Evolutionary conservation across 2,888 invertebrate species (phyloP).

Genomic region (Drosophila leonis): DNA sequence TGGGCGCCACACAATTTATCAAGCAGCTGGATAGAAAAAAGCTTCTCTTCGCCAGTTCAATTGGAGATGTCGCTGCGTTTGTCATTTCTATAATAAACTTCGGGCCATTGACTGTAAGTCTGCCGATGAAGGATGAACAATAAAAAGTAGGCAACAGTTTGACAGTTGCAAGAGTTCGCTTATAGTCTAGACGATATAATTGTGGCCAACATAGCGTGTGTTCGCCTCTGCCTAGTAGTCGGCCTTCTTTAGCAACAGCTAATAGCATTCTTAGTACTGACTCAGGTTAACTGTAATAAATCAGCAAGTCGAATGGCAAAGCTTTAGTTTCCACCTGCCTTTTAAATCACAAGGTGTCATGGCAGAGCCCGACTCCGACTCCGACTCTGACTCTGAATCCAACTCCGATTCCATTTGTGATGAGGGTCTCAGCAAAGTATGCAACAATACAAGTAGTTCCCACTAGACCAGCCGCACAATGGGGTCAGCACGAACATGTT

Average conservation of each 20-base stretch:
- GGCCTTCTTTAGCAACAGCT: slow-evolving; percentile 39
- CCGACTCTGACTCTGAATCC: slow-evolving; percentile 2
- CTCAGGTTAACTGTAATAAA: slow-evolving; percentile 69
- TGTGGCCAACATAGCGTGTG: slow-evolving; percentile 58
- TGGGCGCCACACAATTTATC: slow-evolving; percentile 64
- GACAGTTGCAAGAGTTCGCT: slow-evolving; percentile 54
- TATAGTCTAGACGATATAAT: slow-evolving; percentile 70
- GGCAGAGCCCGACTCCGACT: slow-evolving; percentile 17
- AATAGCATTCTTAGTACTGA: slow-evolving; percentile 67
- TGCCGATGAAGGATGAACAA: slow-evolving; percentile 28
- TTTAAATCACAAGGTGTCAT: slow-evolving; percentile 79
- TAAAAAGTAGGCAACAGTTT: slow-evolving; percentile 46
- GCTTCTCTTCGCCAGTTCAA: slow-evolving; percentile 40
- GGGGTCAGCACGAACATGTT: slow-evolving; percentile 66
- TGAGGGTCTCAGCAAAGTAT: slow-evolving; percentile 61
- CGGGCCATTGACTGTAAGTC: slow-evolving; percentile 48
- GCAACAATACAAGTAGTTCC: slow-evolving; percentile 45
- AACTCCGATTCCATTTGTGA: slow-evolving; percentile 54
- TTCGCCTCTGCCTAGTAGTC: slow-evolving; percentile 12
- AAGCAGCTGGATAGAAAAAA: slow-evolving; percentile 54
- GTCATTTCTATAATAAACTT: slow-evolving; percentile 76
- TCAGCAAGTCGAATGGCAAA: slow-evolving; percentile 56
- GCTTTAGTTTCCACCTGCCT: slow-evolving; percentile 68
- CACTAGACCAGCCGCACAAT: slow-evolving; percentile 41
- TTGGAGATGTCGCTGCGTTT: slow-evolving; percentile 61